Evolutionary conservation across 2,113 vertebrate genomes (phyloP), one percentile per base, ranked within the genome.

Genomic region (Monopterus albus): DNA sequence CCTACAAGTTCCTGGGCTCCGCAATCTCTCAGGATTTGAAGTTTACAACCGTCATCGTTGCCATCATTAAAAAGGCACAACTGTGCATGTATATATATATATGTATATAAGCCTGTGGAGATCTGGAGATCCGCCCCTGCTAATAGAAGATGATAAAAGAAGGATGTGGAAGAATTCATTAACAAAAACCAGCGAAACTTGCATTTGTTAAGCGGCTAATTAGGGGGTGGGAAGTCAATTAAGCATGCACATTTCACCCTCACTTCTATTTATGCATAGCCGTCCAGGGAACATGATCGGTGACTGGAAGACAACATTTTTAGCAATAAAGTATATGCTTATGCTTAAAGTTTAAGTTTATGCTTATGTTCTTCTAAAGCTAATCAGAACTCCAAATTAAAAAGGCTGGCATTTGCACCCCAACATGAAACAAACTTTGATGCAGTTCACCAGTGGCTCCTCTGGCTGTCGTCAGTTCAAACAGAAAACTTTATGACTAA

Each of bases 381-480:
- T 10, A 35, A 36, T 60, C 36, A 70, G 60, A 69, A 39, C n/a
- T 40, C 39, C 0, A 12, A 25, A 38, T 6, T 31, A 31, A 31
- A 31, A 63, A 67, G 23, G 5, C 46, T 6, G 4, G 50, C 56
- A 8, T 63, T 36, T 53, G 61, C 23, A 7, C 21, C 4, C n/a
- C 21, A 5, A 57, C 56, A 67, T 87, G 61, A 88, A 82, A 70
- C 64, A 47, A 66, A 67, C 75, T 86, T 66, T 81, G 71, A 83
- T 55, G 77, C 20, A 4, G 47, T 47, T 56, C 42, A 36, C 40
- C 38, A 20, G 68, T 56, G 65, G 38, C 38, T 31, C 31, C 12
- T 50, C 26, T 21, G n/a, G 42, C 66, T 79, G 65, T 50, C 50
- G 21, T 77, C 62, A 78, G 10, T 57, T 81, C 77, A 59, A 59